Evolutionary conservation across 2,888 invertebrate species (phyloP).

Genomic region (Cenopis cana): DNA sequence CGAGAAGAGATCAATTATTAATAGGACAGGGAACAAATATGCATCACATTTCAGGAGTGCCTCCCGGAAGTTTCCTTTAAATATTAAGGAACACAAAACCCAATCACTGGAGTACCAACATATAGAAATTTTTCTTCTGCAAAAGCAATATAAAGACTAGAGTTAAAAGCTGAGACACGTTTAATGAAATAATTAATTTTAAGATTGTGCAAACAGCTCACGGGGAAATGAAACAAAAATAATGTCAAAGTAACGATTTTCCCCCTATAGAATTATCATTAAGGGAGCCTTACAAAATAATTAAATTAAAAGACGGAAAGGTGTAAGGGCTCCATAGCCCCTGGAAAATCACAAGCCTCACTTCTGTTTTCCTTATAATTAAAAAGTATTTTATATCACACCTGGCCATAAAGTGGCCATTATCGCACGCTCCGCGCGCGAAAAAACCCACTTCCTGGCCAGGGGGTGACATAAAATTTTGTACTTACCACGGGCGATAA

Average conservation of each 20-base stretch:
- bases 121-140: background rate
- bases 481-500: no score
- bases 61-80: no score
- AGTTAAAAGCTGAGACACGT: background rate
- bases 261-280: slow-evolving; percentile 31
- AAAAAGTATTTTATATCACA: no score
- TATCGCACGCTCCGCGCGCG: no score
- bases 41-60: no score
- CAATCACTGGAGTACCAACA: no score
- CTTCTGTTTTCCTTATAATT: slow-evolving; percentile 21
- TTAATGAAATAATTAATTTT: background rate
- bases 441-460: no score
- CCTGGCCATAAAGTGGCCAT: no score
- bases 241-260: slow-evolving; percentile 24
- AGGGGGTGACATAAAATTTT: no score
- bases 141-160: background rate
- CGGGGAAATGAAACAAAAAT: slow-evolving; percentile 18
- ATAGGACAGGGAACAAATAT: no score
- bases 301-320: slow-evolving; percentile 24
- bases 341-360: slow-evolving; percentile 3
- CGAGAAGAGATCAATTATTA: no score
- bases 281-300: slow-evolving; percentile 24
- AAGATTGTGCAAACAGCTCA: slow-evolving; percentile 1
- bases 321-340: slow-evolving; percentile 14
- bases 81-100: no score